Conservation (phyloP, 2,113 vertebrate species). For the Nymphicus hollandicus region DNA sequence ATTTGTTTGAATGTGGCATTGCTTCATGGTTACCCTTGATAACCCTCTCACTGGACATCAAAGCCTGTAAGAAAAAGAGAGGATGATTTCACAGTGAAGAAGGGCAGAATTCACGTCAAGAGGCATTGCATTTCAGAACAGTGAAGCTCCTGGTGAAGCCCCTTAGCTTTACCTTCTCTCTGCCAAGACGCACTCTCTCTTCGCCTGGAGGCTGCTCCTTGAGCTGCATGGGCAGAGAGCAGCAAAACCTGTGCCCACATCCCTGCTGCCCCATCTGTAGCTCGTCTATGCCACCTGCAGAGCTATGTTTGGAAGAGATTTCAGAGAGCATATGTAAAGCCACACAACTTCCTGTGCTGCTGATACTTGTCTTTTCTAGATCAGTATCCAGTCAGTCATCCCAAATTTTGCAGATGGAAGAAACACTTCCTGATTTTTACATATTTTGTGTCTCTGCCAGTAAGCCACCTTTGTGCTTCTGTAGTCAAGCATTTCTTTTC, state of each 20-base stretch:
- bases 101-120: background rate
- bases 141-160: background rate
- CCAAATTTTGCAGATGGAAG: background rate
- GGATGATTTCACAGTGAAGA: rapidly evolving
- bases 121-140: background rate
- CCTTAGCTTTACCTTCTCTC: background rate
- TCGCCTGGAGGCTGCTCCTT: background rate
- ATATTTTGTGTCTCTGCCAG: background rate
- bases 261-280: background rate
- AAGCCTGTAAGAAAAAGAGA: background rate
- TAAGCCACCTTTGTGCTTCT: background rate
- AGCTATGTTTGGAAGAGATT: background rate
- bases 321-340: background rate
- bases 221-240: background rate
- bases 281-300: slow-evolving; percentile 31
- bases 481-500: background rate
- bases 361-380: background rate
- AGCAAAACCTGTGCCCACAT: background rate
- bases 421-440: background rate
- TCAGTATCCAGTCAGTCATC: background rate
- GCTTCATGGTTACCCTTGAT: background rate
- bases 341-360: background rate
- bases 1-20: background rate
- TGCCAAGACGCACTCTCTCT: background rate
- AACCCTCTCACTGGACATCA: background rate